Conservation (phyloP, 1,140 invertebrate species). For the Magallana angulata region DNA sequence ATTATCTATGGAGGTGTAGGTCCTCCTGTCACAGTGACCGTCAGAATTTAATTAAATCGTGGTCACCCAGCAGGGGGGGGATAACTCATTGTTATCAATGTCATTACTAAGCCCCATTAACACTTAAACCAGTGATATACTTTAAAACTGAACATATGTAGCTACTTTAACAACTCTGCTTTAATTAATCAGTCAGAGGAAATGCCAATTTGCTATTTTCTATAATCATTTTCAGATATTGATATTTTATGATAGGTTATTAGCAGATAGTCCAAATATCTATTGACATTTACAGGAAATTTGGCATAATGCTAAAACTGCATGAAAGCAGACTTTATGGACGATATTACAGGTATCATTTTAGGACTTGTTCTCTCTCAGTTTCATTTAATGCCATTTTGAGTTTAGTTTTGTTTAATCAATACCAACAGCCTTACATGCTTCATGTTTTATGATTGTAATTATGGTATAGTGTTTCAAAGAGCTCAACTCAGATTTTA, state of each 20-base stretch:
- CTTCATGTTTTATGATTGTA: slow-evolving; percentile 10
- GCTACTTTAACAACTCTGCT: not conserved
- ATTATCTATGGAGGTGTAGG: slow-evolving; percentile 15
- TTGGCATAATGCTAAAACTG: not conserved
- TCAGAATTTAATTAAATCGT: slow-evolving; percentile 29
- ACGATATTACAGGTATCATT: not conserved
- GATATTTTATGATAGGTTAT: not conserved
- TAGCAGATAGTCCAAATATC: not conserved
- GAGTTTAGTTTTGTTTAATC: not conserved
- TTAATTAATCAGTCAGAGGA: slow-evolving; percentile 16
- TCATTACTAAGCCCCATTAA: slow-evolving; percentile 15
- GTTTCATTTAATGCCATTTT: not conserved
- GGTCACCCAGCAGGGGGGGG: slow-evolving; percentile 12
- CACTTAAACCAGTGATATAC: slow-evolving; percentile 2
- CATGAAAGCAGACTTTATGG: not conserved
- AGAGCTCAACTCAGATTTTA: not conserved
- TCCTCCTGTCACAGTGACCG: not conserved
- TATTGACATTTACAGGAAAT: not conserved
- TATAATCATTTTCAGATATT: not conserved
- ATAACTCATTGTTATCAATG: slow-evolving; percentile 7
- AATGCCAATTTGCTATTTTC: not conserved
- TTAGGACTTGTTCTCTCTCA: not conserved
- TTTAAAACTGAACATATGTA: slow-evolving; percentile 3
- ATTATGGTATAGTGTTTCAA: slow-evolving; percentile 16
- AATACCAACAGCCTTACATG: not conserved